These are phyloP conservation scores for Tympanuchus pallidicinctus DNA, from an alignment of 2,113 vertebrate species.

Conservation along the genomic window DNA sequence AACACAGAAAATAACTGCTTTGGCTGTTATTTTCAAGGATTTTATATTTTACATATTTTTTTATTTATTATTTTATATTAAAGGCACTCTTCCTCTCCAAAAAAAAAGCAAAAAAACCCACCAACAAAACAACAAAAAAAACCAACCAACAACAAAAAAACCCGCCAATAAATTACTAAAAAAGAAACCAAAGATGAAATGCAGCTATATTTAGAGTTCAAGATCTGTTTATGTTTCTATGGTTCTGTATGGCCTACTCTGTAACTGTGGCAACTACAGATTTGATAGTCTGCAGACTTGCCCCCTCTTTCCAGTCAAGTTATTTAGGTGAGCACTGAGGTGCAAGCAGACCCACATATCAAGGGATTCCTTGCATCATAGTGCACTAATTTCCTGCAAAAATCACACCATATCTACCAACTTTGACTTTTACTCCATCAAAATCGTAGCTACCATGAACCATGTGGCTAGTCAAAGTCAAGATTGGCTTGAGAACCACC, in stretches of 20 bases:
- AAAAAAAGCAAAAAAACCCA: no score
- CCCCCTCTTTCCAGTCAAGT: not conserved
- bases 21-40: not conserved
- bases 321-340: not conserved
- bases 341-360: no score
- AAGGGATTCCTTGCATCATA: not conserved
- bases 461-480: not conserved
- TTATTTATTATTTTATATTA: not conserved
- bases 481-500: not conserved
- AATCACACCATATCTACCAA: not conserved
- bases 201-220: not conserved
- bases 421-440: not conserved
- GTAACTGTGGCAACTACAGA: not conserved
- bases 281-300: accelerated
- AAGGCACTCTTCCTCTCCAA: no score
- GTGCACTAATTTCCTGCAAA: accelerated
- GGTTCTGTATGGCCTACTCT: not conserved
- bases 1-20: not conserved
- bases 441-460: not conserved
- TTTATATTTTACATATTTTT: not conserved
- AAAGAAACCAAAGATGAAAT: not conserved
- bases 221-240: not conserved
- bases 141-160: no score
- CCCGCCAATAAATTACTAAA: no score
- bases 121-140: not conserved